Evolutionary conservation across 2,888 invertebrate species (phyloP).

Genomic region (Prosopocoilus inquinatus): DNA sequence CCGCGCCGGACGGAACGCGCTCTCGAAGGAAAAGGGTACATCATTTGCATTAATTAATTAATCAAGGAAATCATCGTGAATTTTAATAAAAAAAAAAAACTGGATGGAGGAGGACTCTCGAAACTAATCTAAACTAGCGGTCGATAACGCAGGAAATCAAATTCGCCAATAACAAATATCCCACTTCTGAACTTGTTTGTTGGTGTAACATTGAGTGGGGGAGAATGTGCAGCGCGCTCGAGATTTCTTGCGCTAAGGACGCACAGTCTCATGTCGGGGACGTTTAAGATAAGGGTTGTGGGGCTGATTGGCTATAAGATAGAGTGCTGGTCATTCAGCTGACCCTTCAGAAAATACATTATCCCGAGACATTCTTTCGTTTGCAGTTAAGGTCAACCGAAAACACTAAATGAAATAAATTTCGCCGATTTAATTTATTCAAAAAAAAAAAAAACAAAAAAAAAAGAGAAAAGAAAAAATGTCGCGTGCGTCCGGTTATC

Average conservation of each 20-base stretch:
- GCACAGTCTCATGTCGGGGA: conserved; percentile 30
- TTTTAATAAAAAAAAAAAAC: no score
- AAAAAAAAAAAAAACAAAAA: neutral
- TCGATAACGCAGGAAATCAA: conserved; percentile 34
- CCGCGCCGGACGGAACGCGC: neutral
- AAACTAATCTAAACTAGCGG: conserved; percentile 31
- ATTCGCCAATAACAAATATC: conserved; percentile 48
- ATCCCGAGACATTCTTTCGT: conserved; percentile 23
- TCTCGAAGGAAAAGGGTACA: no score
- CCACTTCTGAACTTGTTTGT: conserved; percentile 47
- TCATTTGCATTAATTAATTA: conserved; percentile 3
- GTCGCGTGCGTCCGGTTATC: neutral
- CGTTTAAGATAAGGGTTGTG: conserved; percentile 40
- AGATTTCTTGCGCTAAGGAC: conserved; percentile 29
- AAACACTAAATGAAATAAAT: conserved; percentile 6
- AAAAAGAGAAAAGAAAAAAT: neutral
- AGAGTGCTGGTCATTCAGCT: conserved; percentile 44
- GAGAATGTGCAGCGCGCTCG: conserved; percentile 36
- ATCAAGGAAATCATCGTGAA: neutral
- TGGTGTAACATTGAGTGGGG: conserved; percentile 35
- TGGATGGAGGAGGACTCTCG: no score
- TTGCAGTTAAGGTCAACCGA: conserved; percentile 25
- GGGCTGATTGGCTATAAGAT: conserved; percentile 43
- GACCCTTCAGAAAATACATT: conserved; percentile 44
- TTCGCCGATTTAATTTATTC: neutral